Conservation (phyloP, 2,797 vertebrate species). For the Macroramphosus scolopax region DNA sequence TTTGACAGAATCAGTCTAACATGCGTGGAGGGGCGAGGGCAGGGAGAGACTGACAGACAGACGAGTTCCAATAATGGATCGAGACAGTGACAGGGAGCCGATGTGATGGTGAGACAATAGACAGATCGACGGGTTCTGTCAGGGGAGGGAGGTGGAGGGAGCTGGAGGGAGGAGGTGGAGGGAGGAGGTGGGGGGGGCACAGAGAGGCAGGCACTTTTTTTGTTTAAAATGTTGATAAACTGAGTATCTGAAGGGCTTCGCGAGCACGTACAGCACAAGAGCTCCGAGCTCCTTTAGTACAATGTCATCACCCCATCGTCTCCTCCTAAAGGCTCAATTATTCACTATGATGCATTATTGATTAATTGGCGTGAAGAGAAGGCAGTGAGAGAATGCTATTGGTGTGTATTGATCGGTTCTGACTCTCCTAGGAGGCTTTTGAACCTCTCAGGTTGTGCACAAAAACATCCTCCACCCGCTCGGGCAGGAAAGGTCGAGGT, state of each 20-base stretch:
- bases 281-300: not conserved
- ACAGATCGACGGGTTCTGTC: constrained; percentile 36
- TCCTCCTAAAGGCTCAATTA: constrained; percentile 10
- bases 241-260: constrained; percentile 6
- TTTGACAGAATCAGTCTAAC: constrained; percentile 65
- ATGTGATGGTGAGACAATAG: constrained; percentile 54
- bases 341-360: constrained; percentile 38
- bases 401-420: constrained; percentile 25
- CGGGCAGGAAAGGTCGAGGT: no score
- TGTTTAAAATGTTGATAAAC: constrained; percentile 20
- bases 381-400: constrained; percentile 17
- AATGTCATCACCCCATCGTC: not conserved
- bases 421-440: constrained; percentile 3
- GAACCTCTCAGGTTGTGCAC: no score
- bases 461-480: no score
- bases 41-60: constrained; percentile 49
- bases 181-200: not conserved
- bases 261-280: constrained; percentile 7
- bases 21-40: constrained; percentile 24
- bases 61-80: constrained; percentile 53
- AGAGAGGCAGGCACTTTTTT: constrained; percentile 3
- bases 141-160: constrained; percentile 10
- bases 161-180: constrained; percentile 1
- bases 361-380: constrained; percentile 16
- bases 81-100: constrained; percentile 58